Conservation (phyloP, 2,888 invertebrate genomes). For the Mechanitis mazaeus region DNA sequence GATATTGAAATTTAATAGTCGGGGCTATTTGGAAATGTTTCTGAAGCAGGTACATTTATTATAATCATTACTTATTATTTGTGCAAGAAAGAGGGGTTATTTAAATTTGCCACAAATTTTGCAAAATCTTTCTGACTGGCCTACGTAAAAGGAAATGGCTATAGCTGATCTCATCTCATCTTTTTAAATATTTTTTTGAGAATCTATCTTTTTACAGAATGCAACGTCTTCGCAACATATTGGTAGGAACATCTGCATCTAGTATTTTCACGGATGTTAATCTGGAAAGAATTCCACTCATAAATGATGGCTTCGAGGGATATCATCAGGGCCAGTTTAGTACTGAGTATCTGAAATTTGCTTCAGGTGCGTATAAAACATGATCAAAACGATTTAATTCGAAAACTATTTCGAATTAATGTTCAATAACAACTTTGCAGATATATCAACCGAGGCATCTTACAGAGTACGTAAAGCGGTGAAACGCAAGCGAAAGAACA, state of each 20-base stretch:
- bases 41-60: too few relatives aligned
- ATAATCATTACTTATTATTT: too few relatives aligned
- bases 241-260: slow-evolving; percentile 57
- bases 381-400: background rate
- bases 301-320: slow-evolving; percentile 50
- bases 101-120: too few relatives aligned
- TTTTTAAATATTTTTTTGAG: background rate
- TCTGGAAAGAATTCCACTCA: slow-evolving; percentile 73
- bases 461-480: slow-evolving; percentile 65
- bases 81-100: too few relatives aligned
- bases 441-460: slow-evolving; percentile 56
- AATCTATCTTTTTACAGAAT: slow-evolving; percentile 40
- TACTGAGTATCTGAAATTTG: slow-evolving; percentile 77
- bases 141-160: too few relatives aligned
- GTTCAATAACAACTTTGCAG: slow-evolving; percentile 37
- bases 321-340: slow-evolving; percentile 80
- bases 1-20: too few relatives aligned
- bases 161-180: background rate
- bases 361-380: slow-evolving; percentile 58
- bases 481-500: slow-evolving; percentile 64
- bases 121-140: too few relatives aligned
- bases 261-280: slow-evolving; percentile 77
- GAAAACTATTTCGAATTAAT: slow-evolving; percentile 4
- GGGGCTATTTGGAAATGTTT: too few relatives aligned
- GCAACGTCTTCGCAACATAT: slow-evolving; percentile 55